Conservation (phyloP, 2,888 invertebrate species). For the Nebria salina region DNA sequence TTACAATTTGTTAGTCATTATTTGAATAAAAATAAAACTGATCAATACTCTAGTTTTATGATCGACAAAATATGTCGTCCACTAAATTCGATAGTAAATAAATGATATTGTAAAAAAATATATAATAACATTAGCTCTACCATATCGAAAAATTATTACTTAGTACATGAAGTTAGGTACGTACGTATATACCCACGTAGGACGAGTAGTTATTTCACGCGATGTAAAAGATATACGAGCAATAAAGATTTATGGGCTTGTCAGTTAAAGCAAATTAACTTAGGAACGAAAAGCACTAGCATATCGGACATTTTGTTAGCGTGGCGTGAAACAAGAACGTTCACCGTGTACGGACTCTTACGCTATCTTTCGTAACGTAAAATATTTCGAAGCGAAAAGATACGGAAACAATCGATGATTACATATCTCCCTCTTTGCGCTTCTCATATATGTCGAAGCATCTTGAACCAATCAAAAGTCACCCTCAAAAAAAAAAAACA, state of each 20-base stretch:
- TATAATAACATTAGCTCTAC: constrained; percentile 26
- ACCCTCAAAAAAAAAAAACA: constrained; percentile 36
- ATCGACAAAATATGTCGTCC: constrained; percentile 4
- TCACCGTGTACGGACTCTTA: constrained; percentile 5
- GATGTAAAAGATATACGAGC: constrained; percentile 20
- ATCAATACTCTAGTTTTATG: not conserved
- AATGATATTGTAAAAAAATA: constrained; percentile 8
- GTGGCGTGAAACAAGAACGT: constrained; percentile 16
- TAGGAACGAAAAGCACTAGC: constrained; percentile 16
- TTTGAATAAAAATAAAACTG: not conserved
- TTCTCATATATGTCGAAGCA: constrained; percentile 18
- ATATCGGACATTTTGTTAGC: constrained; percentile 44
- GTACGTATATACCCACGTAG: not conserved
- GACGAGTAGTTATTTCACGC: not conserved
- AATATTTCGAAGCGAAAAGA: constrained; percentile 38
- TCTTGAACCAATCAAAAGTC: constrained; percentile 52
- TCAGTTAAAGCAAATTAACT: constrained; percentile 42
- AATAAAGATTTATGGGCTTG: constrained; percentile 43
- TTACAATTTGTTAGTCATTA: not conserved
- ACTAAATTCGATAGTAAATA: constrained; percentile 24
- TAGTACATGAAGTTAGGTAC: constrained; percentile 24
- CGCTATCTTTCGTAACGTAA: not conserved
- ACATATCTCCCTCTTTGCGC: constrained; percentile 41
- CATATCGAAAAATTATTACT: constrained; percentile 27
- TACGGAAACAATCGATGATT: constrained; percentile 51